Evolutionary conservation across 2,113 vertebrate genomes (phyloP), one percentile per base, ranked within the genome.

Genomic region (Melanotaenia duboulayi): DNA sequence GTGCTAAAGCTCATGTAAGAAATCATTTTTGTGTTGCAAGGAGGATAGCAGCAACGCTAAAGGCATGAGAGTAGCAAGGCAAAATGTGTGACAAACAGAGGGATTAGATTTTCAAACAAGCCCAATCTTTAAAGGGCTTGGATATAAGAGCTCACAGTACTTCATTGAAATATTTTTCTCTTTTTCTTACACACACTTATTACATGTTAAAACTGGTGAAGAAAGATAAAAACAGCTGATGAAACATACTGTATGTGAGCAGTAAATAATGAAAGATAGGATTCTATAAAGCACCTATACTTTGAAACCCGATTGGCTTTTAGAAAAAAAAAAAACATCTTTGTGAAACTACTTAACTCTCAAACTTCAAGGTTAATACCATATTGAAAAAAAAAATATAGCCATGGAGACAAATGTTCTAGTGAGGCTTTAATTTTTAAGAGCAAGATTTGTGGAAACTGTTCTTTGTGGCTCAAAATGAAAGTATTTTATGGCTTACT

Each of bases 91-190:
- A 89, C 55, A 63, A 80, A 81, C 66, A 80, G 70, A 58, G 7
- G 57, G 65, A 82, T 92, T 85, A 67, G 61, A 77, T 79, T 73
- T 78, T 24, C 73, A 52, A 80, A 70, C 63, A 63, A 74, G 70
- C 78, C 62, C 80, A 80, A 69, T 86, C 66, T 88, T 66, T 73
- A 80, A 87, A 84, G 88, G 88, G 85, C 65, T 68, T 69, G 72
- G 69, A 73, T 85, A 75, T 76, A 49, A 13, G 25, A 80, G 77
- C 76, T 88, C 78, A 73, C 76, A 74, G 80, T 48, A 63, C 81
- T 89, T 81, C 78, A 82, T 82, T 81, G 76, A 91, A 72, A 70
- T 70, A 69, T 60, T 75, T 42, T 59, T 35, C 81, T 54, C 60
- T 81, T 85, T n/a, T n/a, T n/a, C n/a, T n/a, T n/a, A n/a, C n/a